These are phyloP conservation scores for Leptinotarsa tumamoca DNA, from an alignment of 2,888 invertebrate genomes.

Conservation along the genomic window DNA sequence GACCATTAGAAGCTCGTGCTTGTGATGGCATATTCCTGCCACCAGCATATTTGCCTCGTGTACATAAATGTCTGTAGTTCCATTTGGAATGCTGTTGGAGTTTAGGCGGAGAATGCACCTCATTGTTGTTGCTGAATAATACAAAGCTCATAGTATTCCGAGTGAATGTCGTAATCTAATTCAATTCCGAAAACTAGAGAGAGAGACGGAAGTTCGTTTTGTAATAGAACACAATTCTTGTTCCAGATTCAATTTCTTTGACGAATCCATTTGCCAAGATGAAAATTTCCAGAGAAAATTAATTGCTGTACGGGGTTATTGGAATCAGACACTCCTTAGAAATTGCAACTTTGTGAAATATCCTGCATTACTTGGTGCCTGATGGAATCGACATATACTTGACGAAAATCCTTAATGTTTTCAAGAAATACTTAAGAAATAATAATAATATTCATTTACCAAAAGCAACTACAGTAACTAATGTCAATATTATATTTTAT, in stretches of 20 bases:
- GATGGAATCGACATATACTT: no score
- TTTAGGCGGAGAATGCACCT: conserved; percentile 12
- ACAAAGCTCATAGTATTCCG: conserved; percentile 1
- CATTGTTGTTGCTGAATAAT: conserved; percentile 16
- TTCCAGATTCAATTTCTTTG: not conserved
- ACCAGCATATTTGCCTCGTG: conserved; percentile 4
- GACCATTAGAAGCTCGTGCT: conserved; percentile 10
- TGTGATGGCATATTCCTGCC: not conserved
- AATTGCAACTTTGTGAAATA: no score
- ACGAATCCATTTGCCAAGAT: not conserved
- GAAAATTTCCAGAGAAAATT: not conserved
- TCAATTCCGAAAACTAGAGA: not conserved
- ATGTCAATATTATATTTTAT: no score
- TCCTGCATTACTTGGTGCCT: no score
- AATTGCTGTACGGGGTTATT: not conserved
- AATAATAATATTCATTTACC: no score
- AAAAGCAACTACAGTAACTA: no score
- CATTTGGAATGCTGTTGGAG: conserved; percentile 5
- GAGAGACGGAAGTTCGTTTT: not conserved
- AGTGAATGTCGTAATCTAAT: conserved; percentile 15
- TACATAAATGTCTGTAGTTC: conserved; percentile 1
- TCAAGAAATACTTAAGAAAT: no score
- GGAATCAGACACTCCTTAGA: no score
- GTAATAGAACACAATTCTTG: conserved; percentile 10
- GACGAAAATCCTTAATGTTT: no score